Evolutionary conservation across 2,888 invertebrate species (phyloP).

Genomic region (Leptopilina syphax): DNA sequence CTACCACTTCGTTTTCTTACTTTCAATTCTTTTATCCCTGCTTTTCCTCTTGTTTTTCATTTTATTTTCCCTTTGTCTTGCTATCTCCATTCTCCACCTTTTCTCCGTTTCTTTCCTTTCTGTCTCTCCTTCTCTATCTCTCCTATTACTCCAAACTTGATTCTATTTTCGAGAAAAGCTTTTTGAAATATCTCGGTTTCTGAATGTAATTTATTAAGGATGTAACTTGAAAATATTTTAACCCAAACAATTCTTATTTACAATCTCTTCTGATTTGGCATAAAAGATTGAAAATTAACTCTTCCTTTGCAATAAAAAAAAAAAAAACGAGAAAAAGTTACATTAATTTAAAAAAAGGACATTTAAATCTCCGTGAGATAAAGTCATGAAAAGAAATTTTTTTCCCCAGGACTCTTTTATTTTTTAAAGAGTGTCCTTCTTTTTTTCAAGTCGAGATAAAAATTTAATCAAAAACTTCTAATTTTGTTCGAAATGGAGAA

Average conservation of each 20-base stretch:
- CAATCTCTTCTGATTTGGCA: too few species aligned
- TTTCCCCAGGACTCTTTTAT: too few species aligned
- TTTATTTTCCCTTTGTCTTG: slow-evolving; percentile 18
- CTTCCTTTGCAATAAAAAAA: too few species aligned
- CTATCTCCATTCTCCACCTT: not conserved
- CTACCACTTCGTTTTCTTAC: slow-evolving; percentile 41
- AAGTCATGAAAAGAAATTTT: too few species aligned
- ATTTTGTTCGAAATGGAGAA: too few species aligned
- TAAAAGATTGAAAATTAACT: too few species aligned
- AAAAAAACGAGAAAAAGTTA: too few species aligned
- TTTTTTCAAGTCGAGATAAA: not conserved
- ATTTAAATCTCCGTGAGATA: too few species aligned
- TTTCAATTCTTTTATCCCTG: slow-evolving; percentile 32
- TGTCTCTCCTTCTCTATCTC: not conserved
- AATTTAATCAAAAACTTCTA: slow-evolving; percentile 21
- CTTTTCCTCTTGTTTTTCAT: slow-evolving; percentile 36
- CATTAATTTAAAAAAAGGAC: too few species aligned
- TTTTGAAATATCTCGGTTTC: slow-evolving; percentile 11
- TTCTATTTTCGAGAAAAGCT: slow-evolving; percentile 16
- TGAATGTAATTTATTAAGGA: slow-evolving; percentile 8
- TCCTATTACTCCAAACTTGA: not conserved
- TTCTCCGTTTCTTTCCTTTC: not conserved
- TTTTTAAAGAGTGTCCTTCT: too few species aligned
- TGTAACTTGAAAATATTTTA: not conserved
- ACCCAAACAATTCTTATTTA: not conserved